Percentiles rank a stretch among this genome's conserved stretches.
phyloP scores from a whole-genome alignment of 2,797 vertebrate genomes.

The Octomys mimax region DNA sequence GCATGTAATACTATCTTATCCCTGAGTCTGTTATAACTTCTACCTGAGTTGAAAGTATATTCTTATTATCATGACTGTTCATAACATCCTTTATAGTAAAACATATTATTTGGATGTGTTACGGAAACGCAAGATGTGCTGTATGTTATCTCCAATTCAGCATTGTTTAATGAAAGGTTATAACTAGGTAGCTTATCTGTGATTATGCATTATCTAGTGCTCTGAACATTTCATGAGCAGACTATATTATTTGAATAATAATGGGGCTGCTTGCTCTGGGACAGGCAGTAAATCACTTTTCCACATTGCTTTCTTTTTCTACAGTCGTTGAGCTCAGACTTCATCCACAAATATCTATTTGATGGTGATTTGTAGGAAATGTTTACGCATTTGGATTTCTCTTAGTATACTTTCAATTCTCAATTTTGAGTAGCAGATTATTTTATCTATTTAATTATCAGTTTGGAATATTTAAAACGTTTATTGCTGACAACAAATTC shows the following conservation, averaged over 20 bases:
- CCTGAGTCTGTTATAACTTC: conserved; percentile 33
- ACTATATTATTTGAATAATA: conserved; percentile 71
- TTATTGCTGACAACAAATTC: not conserved
- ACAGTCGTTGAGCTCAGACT: not conserved
- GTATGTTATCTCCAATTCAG: conserved; percentile 10
- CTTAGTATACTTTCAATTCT: not conserved
- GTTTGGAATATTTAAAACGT: not conserved
- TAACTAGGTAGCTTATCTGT: conserved; percentile 33
- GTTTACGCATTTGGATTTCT: conserved; percentile 39
- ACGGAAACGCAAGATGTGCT: not conserved
- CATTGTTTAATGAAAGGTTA: conserved; percentile 55
- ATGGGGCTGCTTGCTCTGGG: not conserved
- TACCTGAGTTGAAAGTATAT: conserved; percentile 49
- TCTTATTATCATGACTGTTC: conserved; percentile 20
- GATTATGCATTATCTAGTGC: conserved; percentile 47
- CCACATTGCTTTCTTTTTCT: conserved; percentile 41
- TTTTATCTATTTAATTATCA: conserved; percentile 59
- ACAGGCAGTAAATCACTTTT: not conserved
- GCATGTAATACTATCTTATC: conserved; percentile 21
- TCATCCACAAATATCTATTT: conserved; percentile 18
- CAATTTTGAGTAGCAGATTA: not conserved
- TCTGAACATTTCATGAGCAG: conserved; percentile 49
- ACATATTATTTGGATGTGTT: conserved; percentile 35
- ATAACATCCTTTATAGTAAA: conserved; percentile 46
- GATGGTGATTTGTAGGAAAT: conserved; percentile 3